These are phyloP conservation scores for Phortica variegata DNA, from an alignment of 1,140 invertebrate genomes.

Conservation along the genomic window DNA sequence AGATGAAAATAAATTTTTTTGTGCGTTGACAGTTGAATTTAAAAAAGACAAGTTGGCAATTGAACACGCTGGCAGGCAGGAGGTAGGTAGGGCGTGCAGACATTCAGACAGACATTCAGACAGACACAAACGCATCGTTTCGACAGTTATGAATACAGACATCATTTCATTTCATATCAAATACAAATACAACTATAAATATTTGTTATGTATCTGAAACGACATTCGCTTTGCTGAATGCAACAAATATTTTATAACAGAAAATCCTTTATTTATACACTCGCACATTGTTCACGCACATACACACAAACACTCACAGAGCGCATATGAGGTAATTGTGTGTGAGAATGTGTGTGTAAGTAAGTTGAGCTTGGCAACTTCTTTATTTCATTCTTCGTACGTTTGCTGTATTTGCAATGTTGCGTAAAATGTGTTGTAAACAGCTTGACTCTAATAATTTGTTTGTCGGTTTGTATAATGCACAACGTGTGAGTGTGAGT, in stretches of 20 bases:
- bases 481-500: too few species aligned
- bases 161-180: neutral
- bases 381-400: too few species aligned
- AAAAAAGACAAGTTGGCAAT: too few species aligned
- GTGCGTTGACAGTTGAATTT: constrained; percentile 43
- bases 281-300: constrained; percentile 49
- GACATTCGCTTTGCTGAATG: too few species aligned
- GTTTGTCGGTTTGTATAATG: too few species aligned
- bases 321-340: constrained; percentile 7
- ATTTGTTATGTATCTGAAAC: constrained; percentile 34
- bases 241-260: constrained; percentile 53
- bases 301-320: constrained; percentile 10
- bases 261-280: constrained; percentile 54
- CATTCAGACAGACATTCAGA: constrained; percentile 37
- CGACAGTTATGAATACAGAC: neutral
- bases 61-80: too few species aligned
- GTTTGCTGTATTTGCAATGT: too few species aligned
- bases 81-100: too few species aligned
- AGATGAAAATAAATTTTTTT: constrained; percentile 31
- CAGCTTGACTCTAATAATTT: too few species aligned
- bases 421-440: too few species aligned
- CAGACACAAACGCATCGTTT: constrained; percentile 29
- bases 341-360: too few species aligned
- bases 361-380: constrained; percentile 40
- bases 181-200: constrained; percentile 24